These are phyloP conservation scores for Coelopa frigida DNA, from an alignment of 1,140 invertebrate species.

Conservation along the genomic window DNA sequence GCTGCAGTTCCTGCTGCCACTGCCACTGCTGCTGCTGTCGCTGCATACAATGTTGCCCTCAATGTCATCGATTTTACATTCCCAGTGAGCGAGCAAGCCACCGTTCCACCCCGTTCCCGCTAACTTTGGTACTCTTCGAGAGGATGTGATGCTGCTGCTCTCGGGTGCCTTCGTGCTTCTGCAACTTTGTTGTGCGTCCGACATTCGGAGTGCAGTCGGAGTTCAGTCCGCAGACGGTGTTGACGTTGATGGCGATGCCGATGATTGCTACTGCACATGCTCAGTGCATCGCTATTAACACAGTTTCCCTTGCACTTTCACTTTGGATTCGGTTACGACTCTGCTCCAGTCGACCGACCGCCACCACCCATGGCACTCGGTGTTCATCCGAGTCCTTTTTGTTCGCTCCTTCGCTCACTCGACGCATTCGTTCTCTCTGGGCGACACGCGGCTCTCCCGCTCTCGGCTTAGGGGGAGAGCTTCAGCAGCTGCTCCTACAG, in stretches of 20 bases:
- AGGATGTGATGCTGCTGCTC: slow-evolving; percentile 1
- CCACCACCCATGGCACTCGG: too few relatives aligned
- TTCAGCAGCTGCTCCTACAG: too few relatives aligned
- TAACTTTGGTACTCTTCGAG: background rate
- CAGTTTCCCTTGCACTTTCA: slow-evolving; percentile 7
- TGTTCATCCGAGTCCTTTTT: too few relatives aligned
- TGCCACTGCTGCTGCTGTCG: background rate
- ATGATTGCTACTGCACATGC: slow-evolving; percentile 4
- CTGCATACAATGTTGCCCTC: slow-evolving; percentile 38
- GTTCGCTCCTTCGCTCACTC: too few relatives aligned
- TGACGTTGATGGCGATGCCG: background rate
- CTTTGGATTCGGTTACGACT: slow-evolving; percentile 1
- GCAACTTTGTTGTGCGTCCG: slow-evolving; percentile 42
- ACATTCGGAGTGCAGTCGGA: slow-evolving; percentile 8
- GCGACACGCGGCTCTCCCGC: too few relatives aligned
- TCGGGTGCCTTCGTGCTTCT: background rate
- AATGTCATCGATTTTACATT: slow-evolving; percentile 42
- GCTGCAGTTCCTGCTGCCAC: background rate
- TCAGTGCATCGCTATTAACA: slow-evolving; percentile 1
- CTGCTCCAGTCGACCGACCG: too few relatives aligned
- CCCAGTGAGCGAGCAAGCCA: slow-evolving; percentile 28
- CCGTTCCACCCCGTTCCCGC: slow-evolving; percentile 7
- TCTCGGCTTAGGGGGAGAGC: too few relatives aligned
- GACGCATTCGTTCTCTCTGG: too few relatives aligned
- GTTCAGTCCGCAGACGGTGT: background rate